Evolutionary conservation across 2,113 vertebrate genomes (phyloP), one percentile per base, ranked within the genome.

Genomic region (Silurus glanis): DNA sequence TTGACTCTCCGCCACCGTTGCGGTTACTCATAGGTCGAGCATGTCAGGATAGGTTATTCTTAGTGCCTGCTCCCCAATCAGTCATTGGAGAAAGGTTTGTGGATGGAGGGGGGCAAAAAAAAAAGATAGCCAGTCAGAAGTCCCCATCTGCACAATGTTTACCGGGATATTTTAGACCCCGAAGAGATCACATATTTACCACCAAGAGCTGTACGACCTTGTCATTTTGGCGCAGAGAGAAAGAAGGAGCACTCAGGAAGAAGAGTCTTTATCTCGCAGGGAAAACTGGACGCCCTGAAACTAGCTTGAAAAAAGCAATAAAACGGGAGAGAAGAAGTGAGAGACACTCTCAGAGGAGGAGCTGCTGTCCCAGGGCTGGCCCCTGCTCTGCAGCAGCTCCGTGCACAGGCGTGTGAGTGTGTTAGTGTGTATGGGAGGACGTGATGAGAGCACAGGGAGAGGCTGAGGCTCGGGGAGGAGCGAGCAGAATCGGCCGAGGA

Each of bases 21-120:
- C 93, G 74, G 90, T 97, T 96, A 97, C 95, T 97, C 97, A 96
- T 92, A 90, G 87, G 91, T 49, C 13, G 95, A 94, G 96, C 94
- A 97, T 90, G 96, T 92, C 7, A 83, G 92, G 95, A 96, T 96
- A 93, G 86, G 86, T 82, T 94, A 94, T 95, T 94, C 91, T 94
- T 92, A 95, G 97, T 91, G 93, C 80, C 90, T 88, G 87, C 93
- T 95, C 95, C 92, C 92, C 95, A 93, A 84, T 94, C 90, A 90
- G 95, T 95, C 91, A 94, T 95, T 96, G 94, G 93, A 93, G 95
- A 90, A 94, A 87, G 87, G 93, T 94, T 94, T 91, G 90, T 37
- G 37, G 37, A 37, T 2, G 37, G 37, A 91, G 93, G 94, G 95
- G 96, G 96, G 95, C 94, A 95, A 97, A 96, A 97, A 96, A 97